Evolutionary conservation across 2,797 vertebrate genomes (phyloP), one percentile per base, ranked within the genome.

Genomic region (Hydrocynus forskahlii): DNA sequence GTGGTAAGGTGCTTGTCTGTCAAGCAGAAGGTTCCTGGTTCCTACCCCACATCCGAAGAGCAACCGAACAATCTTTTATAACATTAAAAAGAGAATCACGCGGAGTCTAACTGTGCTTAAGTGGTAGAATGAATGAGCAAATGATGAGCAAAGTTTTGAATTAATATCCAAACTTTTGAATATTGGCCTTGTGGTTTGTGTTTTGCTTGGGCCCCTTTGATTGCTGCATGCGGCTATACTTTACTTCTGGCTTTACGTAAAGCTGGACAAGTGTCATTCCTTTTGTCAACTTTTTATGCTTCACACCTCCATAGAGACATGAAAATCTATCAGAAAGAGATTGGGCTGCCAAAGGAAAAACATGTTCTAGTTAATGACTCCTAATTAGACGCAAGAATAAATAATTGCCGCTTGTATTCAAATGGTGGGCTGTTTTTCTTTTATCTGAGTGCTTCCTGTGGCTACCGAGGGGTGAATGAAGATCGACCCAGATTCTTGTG

Each of bases 391-490:
- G 29, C 35, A 66, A 35, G 4, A 67, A 43, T 45, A n/a, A 43
- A 67, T 67, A 43, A 67, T 45, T 67, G 38, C 38, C 43, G 64
- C 19, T 40, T 67, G 38, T 40, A 21, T 67, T 67, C 40, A 40
- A 43, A 43, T 40, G 6, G 29, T 66, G 63, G 14, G 13, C 4
- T 29, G 6, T 64, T 64, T 38, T 66, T 21, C 66, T 68, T 77
- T 38, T 77, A 54, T 54, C 29, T 77, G 35, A 68, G 50, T 25
- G 66, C 63, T 77, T 43, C 48, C 75, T 77, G 75, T 77, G 35
- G 62, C 38, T 52, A 54, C 66, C 35, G 52, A 25, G 25, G 54
- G 63, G 7, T 21, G 48, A 76, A 16, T 45, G 60, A 23, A 66
- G 75, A 54, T 68, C 63, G 75, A 77, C 75, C 75, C 75, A 45